Evolutionary conservation across 2,888 invertebrate genomes (phyloP).

Genomic region (Cheilosia vernalis): DNA sequence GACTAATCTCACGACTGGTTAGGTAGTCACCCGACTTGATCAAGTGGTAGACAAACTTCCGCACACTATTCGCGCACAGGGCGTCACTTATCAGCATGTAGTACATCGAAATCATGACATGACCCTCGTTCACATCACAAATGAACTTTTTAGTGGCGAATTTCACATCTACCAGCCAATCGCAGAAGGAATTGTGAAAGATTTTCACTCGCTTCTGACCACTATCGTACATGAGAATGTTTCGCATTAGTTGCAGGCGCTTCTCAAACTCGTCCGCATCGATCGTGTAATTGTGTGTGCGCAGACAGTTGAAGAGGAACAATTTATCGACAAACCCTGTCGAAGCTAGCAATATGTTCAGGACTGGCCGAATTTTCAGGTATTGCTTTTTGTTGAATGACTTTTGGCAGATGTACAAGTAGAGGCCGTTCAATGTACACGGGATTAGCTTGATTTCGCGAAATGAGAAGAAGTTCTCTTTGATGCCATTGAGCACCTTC

Average conservation of each 20-base stretch:
- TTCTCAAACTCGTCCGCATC: constrained; percentile 92
- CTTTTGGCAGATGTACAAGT: constrained; percentile 96
- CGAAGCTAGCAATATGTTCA: constrained; percentile 94
- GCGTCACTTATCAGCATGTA: constrained; percentile 89
- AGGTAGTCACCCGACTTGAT: constrained; percentile 88
- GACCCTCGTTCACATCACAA: constrained; percentile 93
- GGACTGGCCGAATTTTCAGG: constrained; percentile 91
- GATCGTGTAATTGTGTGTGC: constrained; percentile 91
- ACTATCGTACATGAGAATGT: constrained; percentile 83
- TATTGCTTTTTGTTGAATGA: constrained; percentile 95
- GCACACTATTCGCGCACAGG: constrained; percentile 89
- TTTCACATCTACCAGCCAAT: constrained; percentile 98
- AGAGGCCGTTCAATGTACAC: constrained; percentile 96
- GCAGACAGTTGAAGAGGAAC: constrained; percentile 91
- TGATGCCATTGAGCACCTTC: constrained; percentile 95
- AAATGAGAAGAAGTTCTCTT: constrained; percentile 95
- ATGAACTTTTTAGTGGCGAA: constrained; percentile 97
- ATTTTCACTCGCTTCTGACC: constrained; percentile 84
- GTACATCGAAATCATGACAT: constrained; percentile 93
- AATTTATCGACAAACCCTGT: constrained; percentile 92
- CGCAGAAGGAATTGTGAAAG: constrained; percentile 97
- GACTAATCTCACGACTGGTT: constrained; percentile 80
- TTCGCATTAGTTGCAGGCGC: constrained; percentile 89
- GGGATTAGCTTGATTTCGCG: constrained; percentile 97
- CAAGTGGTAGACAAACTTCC: constrained; percentile 89